Conservation (phyloP, 2,797 vertebrate species). For the Accipiter minullus region DNA sequence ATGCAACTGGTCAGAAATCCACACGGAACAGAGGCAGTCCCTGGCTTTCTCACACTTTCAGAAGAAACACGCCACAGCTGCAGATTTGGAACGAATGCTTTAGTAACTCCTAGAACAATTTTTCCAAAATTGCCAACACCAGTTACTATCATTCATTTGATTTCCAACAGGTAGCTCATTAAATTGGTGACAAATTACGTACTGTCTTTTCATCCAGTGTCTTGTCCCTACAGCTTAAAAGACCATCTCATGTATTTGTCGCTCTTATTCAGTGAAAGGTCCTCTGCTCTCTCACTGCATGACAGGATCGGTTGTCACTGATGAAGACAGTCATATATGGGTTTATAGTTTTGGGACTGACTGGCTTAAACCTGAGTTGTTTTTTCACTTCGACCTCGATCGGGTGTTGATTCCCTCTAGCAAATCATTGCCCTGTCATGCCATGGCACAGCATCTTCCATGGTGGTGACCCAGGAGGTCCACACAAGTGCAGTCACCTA, state of each 20-base stretch:
- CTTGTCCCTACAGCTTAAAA: neutral
- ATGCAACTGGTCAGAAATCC: neutral
- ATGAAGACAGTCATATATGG: neutral
- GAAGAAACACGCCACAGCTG: neutral
- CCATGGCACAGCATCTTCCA: neutral
- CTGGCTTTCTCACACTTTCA: neutral
- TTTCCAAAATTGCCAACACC: neutral
- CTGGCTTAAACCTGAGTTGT: neutral
- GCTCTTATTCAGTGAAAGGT: neutral
- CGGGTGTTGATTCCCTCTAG: neutral
- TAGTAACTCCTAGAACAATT: neutral
- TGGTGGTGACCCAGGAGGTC: neutral
- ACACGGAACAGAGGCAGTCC: neutral
- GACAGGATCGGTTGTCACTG: neutral
- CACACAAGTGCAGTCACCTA: neutral
- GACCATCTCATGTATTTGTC: neutral
- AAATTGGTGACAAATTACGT: neutral
- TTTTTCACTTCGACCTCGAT: neutral
- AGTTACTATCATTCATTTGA: neutral
- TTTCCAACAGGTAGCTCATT: neutral
- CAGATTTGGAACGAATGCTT: neutral
- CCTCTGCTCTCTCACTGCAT: accelerated
- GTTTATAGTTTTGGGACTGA: neutral
- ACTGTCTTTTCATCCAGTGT: neutral
- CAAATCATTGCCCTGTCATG: neutral